Conservation (phyloP, 2,888 invertebrate genomes). For the Cylindroiulus punctatus region DNA sequence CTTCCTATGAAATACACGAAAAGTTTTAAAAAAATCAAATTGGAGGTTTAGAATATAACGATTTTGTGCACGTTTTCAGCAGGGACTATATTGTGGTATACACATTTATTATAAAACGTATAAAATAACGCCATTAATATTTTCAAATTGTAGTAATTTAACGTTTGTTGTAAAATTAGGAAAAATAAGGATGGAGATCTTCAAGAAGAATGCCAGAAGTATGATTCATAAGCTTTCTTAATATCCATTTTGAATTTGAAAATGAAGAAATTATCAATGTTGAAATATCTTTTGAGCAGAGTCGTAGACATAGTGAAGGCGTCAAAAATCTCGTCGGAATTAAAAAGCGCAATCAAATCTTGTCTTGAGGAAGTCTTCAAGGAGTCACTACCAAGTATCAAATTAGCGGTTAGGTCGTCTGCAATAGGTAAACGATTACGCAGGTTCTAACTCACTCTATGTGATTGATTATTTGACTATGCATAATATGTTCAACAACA, state of each 20-base stretch:
- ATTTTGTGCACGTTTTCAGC: no score
- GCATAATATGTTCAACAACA: no score
- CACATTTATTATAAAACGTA: no score
- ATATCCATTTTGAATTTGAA: not conserved
- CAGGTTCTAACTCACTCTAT: no score
- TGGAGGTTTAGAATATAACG: no score
- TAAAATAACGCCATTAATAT: no score
- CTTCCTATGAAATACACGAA: no score
- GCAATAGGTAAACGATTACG: constrained; percentile 49
- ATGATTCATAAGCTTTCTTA: not conserved
- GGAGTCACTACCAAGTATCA: not conserved
- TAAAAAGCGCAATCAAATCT: not conserved
- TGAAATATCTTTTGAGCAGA: not conserved
- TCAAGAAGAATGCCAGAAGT: constrained; percentile 48
- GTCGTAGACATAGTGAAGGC: not conserved
- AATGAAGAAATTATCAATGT: not conserved
- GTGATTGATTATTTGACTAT: no score
- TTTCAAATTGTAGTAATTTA: no score
- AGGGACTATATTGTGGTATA: no score
- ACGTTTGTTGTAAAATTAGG: not conserved
- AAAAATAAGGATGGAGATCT: constrained; percentile 42
- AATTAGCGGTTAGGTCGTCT: constrained; percentile 54
- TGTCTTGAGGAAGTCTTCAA: not conserved
- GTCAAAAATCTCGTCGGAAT: not conserved
- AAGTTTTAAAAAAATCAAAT: no score